Base-by-base conservation (phyloP, 2,888 invertebrate species). In the Bombylius major region DNA sequence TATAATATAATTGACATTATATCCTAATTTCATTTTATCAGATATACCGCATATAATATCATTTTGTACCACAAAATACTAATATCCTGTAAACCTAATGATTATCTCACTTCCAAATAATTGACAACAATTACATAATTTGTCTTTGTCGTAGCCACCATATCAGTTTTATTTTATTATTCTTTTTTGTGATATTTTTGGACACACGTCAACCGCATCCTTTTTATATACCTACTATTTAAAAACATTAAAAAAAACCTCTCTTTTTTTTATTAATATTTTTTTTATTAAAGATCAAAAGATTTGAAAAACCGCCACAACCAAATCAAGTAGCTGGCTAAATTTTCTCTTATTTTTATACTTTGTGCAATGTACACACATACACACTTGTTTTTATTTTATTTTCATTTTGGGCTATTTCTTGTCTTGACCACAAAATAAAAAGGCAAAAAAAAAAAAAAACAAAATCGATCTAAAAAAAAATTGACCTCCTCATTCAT, bases 61-160 rank as follows among this genome's bases (percentile, higher is more conserved):
- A 23, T 23, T 23, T 23, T 23, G 23, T 23, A 23, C 23, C 23
- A 23, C 23, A 23, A 23, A 23, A 23, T 3, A 23, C 23, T 23
- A 23, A 23, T 23, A 23, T 23, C 23, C 23, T 23, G 36, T 4
- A 42, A 42, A 42, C 39, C 39, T 42, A 42, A 42, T 42, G 11
- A 42, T 42, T 42, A 55, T 55, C 55, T 34, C 51, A 55, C 55
- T 47, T 55, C 45, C 7, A 8, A 36, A 39, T 42, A 47, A 55
- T 55, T 33, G 51, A 42, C 46, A 44, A 33, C 54, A 56, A 56
- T 58, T 56, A 56, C 36, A 48, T 54, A 56, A 58, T 58, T 56
- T 58, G 58, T 58, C 56, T 50, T 53, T 58, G 58, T 58, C 54
- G 51, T 32, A 39, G 47, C n/a, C 34, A 53, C 12, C 14, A 49